Evolutionary conservation across 1,140 invertebrate genomes (phyloP), one percentile per base, ranked within the genome.

Genomic region (Nasonia giraulti): DNA sequence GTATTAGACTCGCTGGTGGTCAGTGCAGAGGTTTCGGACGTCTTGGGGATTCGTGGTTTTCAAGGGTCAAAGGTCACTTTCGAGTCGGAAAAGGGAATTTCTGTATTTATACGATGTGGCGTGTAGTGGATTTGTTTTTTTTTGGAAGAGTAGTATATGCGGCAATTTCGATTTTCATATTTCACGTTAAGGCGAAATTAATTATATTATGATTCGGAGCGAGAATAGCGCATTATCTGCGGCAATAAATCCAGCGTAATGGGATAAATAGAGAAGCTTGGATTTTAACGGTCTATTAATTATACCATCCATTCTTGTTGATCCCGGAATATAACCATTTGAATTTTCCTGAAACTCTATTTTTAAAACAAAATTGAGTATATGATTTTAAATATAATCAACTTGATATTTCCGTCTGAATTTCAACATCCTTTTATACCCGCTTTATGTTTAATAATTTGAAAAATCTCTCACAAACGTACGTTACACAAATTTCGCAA

Each of bases 111-210:
- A 40, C 37, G 37, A 40, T 0, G 37, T 44, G 40, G 40, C 11
- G 10, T 44, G 10, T 44, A 6, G 8, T 44, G 7, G 40, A 44
- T 11, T 37, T 37, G 8, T 5, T 7, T 40, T 7, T 40, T 40
- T 40, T 4, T 44, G 40, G 40, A 10, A 10, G 6, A 44, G 40
- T 44, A 44, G 10, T 44, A 44, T 44, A 11, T 71, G 20, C 68
- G 27, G 17, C 27, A 31, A 71, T 71, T 79, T 68, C 33, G 40
- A 80, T 80, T 74, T 50, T 37, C 40, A 74, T 37, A 74, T 37
- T 73, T 82, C n/a, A 74, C 23, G 40, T 23, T 10, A 62, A 82
- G n/a, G 23, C 33, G 33, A 75, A 37, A 82, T 76, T 75, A 82
- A 73, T 74, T 27, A 2, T 37, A 44, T 4, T 27, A 66, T 66